A percentile compares a stretch with the other conserved stretches of the same genome.
These are phyloP conservation scores for Parazoanthus darwini DNA, from an alignment of 92 coral and sea anemone species.

Conservation along the genomic window DNA sequence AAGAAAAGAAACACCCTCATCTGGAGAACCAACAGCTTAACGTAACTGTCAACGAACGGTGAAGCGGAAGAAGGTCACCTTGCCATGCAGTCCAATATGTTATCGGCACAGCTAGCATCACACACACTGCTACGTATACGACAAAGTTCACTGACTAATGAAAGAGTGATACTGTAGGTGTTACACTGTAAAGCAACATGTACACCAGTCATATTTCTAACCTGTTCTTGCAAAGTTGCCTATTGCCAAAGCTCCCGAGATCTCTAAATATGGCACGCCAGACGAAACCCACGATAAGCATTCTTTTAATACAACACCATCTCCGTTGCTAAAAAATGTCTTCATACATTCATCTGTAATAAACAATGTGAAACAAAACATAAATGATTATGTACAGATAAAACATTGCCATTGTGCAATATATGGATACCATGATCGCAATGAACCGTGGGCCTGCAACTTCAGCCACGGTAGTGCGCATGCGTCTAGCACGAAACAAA, in stretches of 20 bases:
- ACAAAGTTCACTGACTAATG: too few relatives aligned
- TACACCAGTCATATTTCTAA: conserved; percentile 14
- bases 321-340: conserved; percentile 70
- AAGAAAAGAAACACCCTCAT: too few relatives aligned
- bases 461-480: too few relatives aligned
- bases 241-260: conserved; percentile 92
- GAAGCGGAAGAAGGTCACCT: too few relatives aligned
- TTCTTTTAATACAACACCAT: conserved; percentile 73
- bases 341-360: conserved; percentile 83
- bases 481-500: too few relatives aligned
- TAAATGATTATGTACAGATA: not conserved
- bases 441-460: not conserved
- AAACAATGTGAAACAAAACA: not conserved
- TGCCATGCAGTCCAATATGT: too few relatives aligned
- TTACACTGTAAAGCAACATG: not conserved
- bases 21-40: too few relatives aligned
- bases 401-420: not conserved
- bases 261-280: conserved; percentile 74
- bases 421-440: not conserved
- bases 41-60: too few relatives aligned
- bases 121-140: too few relatives aligned
- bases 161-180: too few relatives aligned
- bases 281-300: conserved; percentile 84
- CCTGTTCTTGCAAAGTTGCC: conserved; percentile 98
- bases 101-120: too few relatives aligned